Conservation (phyloP, 1,140 invertebrate species). For the Dendroctonus ponderosae region DNA sequence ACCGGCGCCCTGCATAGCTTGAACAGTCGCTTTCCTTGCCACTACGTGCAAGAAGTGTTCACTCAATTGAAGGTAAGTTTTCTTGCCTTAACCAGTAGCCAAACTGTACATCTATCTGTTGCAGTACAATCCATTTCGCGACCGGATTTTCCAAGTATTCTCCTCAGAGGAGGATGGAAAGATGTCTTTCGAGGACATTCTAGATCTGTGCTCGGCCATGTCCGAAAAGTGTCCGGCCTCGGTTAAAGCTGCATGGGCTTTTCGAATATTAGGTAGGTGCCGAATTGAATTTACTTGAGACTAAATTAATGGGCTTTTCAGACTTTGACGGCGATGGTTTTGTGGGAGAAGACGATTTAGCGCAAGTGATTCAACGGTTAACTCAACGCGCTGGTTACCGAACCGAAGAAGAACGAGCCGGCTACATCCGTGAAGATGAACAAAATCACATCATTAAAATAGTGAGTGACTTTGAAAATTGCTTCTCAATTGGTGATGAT, state of each 20-base stretch:
- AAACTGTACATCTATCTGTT: constrained; percentile 18
- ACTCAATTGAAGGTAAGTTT: constrained; percentile 54
- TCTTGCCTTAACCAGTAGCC: not conserved
- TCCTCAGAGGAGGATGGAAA: constrained; percentile 63
- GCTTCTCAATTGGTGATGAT: not conserved
- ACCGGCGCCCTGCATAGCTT: constrained; percentile 51
- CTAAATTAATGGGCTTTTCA: constrained; percentile 43
- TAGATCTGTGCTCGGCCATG: constrained; percentile 75
- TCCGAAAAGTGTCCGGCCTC: constrained; percentile 65
- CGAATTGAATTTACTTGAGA: not conserved
- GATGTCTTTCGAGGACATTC: constrained; percentile 71
- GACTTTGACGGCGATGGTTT: constrained; percentile 62
- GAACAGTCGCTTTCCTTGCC: constrained; percentile 53
- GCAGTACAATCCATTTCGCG: constrained; percentile 71
- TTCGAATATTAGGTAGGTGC: constrained; percentile 64
- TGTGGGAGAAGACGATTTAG: constrained; percentile 57
- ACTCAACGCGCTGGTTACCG: constrained; percentile 42
- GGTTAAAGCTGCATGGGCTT: constrained; percentile 74
- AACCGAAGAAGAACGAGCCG: constrained; percentile 25
- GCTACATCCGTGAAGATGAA: constrained; percentile 42
- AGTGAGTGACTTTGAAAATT: constrained; percentile 45
- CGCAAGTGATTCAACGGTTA: constrained; percentile 55
- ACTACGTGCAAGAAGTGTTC: constrained; percentile 55
- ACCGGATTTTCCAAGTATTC: constrained; percentile 69
- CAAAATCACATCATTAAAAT: constrained; percentile 52